These are phyloP conservation scores for Polydrusus tereticollis DNA, from an alignment of 2,888 invertebrate genomes.

Conservation along the genomic window DNA sequence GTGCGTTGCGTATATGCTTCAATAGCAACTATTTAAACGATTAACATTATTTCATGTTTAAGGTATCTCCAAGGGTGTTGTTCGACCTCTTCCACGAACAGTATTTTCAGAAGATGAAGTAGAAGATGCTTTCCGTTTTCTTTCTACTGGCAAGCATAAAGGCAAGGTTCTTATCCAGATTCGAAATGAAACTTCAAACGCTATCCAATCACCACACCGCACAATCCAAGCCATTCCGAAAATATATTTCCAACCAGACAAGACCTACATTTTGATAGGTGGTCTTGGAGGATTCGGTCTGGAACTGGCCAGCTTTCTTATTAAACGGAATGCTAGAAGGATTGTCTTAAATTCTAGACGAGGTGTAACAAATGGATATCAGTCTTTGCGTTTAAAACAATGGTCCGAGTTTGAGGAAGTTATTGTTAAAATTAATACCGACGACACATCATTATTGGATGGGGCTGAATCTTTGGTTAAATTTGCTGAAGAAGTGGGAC, in stretches of 20 bases:
- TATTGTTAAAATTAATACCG: slow-evolving; percentile 64
- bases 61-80: slow-evolving; percentile 68
- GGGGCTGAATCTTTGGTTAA: slow-evolving; percentile 66
- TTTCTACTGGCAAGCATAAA: slow-evolving; percentile 81
- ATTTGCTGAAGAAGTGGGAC: slow-evolving; percentile 66
- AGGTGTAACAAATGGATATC: slow-evolving; percentile 88
- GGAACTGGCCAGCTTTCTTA: slow-evolving; percentile 88
- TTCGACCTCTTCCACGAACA: slow-evolving; percentile 77
- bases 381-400: slow-evolving; percentile 70
- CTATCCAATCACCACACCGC: background rate
- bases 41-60: slow-evolving; percentile 1
- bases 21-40: background rate
- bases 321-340: slow-evolving; percentile 83
- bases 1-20: no score
- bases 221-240: slow-evolving; percentile 20
- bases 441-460: slow-evolving; percentile 62
- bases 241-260: slow-evolving; percentile 52
- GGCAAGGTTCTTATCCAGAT: slow-evolving; percentile 75
- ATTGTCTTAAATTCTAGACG: slow-evolving; percentile 84
- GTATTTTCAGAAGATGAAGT: slow-evolving; percentile 76
- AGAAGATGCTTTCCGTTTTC: slow-evolving; percentile 78
- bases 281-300: slow-evolving; percentile 94
- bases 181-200: slow-evolving; percentile 53
- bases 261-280: slow-evolving; percentile 76
- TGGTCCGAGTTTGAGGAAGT: slow-evolving; percentile 57